phyloP scores from a whole-genome alignment of 1,140 invertebrate genomes.

The Trichonephila clavata region DNA sequence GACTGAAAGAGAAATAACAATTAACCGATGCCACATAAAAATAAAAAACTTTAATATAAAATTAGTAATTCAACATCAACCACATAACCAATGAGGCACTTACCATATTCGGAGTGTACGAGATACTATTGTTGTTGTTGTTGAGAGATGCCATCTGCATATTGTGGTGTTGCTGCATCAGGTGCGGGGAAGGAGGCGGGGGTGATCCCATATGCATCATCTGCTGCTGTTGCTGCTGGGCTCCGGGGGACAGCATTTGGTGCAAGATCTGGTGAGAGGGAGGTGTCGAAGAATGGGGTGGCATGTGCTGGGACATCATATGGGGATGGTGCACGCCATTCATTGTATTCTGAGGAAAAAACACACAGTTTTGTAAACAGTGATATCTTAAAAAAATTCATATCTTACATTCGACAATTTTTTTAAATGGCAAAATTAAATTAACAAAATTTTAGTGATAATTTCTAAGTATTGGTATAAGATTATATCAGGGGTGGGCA shows the following conservation, averaged over 20 bases:
- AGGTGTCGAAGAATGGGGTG: constrained; percentile 27
- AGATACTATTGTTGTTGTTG: constrained; percentile 66
- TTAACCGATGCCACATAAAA: not conserved
- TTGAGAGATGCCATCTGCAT: constrained; percentile 51
- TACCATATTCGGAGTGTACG: constrained; percentile 62
- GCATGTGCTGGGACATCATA: constrained; percentile 45
- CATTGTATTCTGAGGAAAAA: constrained; percentile 39
- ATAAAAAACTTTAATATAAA: no score
- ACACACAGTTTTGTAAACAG: not conserved
- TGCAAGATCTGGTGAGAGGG: constrained; percentile 69
- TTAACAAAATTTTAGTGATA: no score
- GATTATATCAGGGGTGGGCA: no score
- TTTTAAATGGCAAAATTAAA: no score
- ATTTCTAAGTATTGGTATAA: no score
- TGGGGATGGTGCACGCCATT: constrained; percentile 49
- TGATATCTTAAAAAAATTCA: no score
- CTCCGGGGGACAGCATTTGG: constrained; percentile 62
- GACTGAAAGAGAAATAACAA: not conserved
- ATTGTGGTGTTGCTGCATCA: constrained; percentile 63
- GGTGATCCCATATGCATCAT: constrained; percentile 70
- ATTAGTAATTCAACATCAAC: not conserved
- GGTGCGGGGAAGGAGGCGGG: constrained; percentile 32
- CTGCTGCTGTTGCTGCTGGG: constrained; percentile 52
- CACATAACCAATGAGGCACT: not conserved
- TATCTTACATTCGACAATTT: no score